These are phyloP conservation scores for Temnothorax ravouxi DNA, from an alignment of 2,888 invertebrate species.

Conservation along the genomic window DNA sequence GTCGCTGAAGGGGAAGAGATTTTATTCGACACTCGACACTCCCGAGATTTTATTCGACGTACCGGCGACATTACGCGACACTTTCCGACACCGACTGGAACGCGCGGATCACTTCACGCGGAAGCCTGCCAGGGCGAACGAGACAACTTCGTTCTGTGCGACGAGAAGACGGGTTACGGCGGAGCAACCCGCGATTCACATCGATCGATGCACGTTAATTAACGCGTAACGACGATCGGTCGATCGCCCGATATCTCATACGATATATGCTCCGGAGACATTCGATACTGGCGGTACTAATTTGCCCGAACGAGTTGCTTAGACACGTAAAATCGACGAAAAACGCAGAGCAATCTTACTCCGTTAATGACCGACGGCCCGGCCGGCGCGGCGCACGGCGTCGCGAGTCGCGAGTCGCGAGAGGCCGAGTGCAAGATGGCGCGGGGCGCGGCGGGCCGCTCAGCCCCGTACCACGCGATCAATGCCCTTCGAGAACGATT, in stretches of 20 bases:
- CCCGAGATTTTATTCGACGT: no score
- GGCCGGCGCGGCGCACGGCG: no score
- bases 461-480: neutral
- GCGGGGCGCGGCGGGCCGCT: neutral
- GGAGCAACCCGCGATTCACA: neutral
- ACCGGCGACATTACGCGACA: no score
- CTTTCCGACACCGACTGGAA: neutral
- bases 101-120: neutral
- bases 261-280: neutral
- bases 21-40: neutral
- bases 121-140: neutral
- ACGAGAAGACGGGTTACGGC: neutral
- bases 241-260: no score
- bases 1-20: neutral
- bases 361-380: no score
- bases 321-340: neutral
- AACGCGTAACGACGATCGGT: neutral
- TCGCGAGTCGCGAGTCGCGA: neutral
- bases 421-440: neutral
- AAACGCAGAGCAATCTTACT: neutral
- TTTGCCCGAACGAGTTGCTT: neutral
- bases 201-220: neutral
- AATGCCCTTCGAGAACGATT: no score
- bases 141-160: neutral
- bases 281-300: neutral